Evolutionary conservation across 1,140 invertebrate genomes (phyloP), one percentile per base, ranked within the genome.

Genomic region (Drosophila tsacasi): DNA sequence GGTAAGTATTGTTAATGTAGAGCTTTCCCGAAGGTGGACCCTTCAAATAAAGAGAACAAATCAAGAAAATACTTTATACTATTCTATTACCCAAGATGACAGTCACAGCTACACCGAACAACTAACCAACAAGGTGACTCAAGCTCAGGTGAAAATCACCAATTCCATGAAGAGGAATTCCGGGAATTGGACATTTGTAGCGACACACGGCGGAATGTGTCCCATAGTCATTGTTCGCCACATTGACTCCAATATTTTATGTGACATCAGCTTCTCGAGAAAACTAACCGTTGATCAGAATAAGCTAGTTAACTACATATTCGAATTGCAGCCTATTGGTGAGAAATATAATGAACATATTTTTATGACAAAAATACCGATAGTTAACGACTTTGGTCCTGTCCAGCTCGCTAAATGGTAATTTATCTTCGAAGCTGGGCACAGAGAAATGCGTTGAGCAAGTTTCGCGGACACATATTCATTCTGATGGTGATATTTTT

Each of bases 341-440:
- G 40, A 21, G 44, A n/a, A 12, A 1, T 12, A n/a, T 17, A 19
- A 40, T 21, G 8, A 13, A 15, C 6, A 13, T 35, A n/a, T 7
- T 37, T 9, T 17, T 35, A 32, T 13, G 3, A 6, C 2, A 25
- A 55, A 55, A 2, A 19, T 7, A 15, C 49, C 12, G 32, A 27
- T 21, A 21, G 10, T 9, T 42, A 37, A 9, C n/a, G 0, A 15
- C 19, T 10, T 23, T 35, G 44, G 8, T 7, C 8, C 35, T 25
- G 4, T 15, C 1, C 35, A 80, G 79, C 73, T 25, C 79, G 79
- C n/a, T 81, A 81, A 46, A 81, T 81, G 79, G 66, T 73, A 2
- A 61, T 77, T 37, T 81, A 46, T 50, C 55, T 81, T 30, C 35
- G 66, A 17, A 47, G 15, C 10, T 81, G 78, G 79, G 27, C 42